Base-by-base conservation (phyloP, 1,140 invertebrate genomes). In the Calephelis virginiensis region DNA sequence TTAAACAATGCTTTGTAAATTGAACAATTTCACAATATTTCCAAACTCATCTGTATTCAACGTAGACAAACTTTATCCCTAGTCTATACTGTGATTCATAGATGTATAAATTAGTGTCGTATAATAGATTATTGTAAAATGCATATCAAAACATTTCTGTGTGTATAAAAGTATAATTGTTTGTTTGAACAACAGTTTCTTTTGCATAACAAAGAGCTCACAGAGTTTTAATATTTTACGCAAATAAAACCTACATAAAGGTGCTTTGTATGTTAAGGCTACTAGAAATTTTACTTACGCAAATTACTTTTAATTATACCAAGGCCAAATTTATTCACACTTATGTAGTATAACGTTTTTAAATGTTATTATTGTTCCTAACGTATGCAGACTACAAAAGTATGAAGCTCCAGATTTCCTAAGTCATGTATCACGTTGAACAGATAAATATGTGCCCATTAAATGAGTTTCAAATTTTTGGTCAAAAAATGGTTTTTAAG, bases 31-130 rank as follows among this genome's bases (percentile, higher is more conserved):
- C 43, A 48, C 11, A 7, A 63, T n/a, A 28, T 49, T 63, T 47
- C 6, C 17, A 63, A 63, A 48, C 46, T 63, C 7, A 43, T 53
- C 48, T 10, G 53, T 56, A 56, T 56, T 64, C 63, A 40, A 64
- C 43, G 38, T 56, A 56, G 53, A 37, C 53, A 56, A 56, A 56
- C 17, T 56, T 53, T 64, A 64, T 40, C 50, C 49, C 63, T 53
- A 64, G 63, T 64, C 63, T 64, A 14, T 43, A 53, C 63, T 64
- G 63, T 64, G 63, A 64, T 64, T 64, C 63, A 17, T 64, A 64
- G 48, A 17, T 53, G 45, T 64, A 56, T 64, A 64, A 50, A 53
- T 46, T 62, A 63, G 49, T 14, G 47, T 62, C 17, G 13, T 62
- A 47, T 14, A 53, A 53, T 53, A 50, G 49, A 38, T 53, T 38